A percentile compares a stretch with the other conserved stretches of the same genome.
Evolutionary conservation across 2,113 vertebrate genomes (phyloP).

Genomic region (Brachyhypopomus gauderio): DNA sequence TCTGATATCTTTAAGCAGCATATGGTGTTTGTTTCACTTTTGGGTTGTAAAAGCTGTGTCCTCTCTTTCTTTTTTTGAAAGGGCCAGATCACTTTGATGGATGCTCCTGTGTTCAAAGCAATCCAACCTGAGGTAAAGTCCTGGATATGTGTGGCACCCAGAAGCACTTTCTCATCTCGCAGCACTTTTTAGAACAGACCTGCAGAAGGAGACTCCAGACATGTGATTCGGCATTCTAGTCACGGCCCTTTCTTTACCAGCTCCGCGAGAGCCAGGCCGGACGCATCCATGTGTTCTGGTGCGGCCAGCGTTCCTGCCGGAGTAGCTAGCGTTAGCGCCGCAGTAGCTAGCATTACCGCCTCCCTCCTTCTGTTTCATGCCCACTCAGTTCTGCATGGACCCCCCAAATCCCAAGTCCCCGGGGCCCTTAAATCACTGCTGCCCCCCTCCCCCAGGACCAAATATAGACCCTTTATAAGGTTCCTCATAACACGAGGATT

Average conservation of each 20-base stretch:
- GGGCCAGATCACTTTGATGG: conserved; percentile 95
- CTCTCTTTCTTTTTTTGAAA: conserved; percentile 60
- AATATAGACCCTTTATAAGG: not conserved
- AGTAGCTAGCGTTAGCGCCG: not conserved
- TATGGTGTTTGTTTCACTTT: too few relatives aligned
- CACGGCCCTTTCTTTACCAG: too few relatives aligned
- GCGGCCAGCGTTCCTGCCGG: not conserved
- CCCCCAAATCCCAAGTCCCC: not conserved
- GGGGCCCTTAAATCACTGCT: not conserved
- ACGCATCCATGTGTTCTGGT: not conserved
- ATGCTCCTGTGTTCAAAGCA: conserved; percentile 91
- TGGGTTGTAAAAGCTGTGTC: not conserved
- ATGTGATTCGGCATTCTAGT: too few relatives aligned
- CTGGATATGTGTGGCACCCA: not conserved
- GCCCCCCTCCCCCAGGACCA: not conserved
- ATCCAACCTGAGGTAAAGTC: conserved; percentile 89
- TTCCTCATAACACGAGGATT: not conserved
- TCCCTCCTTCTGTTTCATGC: not conserved
- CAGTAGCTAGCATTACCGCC: not conserved
- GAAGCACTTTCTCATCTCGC: not conserved
- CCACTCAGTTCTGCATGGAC: not conserved
- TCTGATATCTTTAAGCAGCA: too few relatives aligned
- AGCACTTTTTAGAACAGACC: too few relatives aligned
- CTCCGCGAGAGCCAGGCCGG: too few relatives aligned
- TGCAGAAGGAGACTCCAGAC: not conserved